phyloP scores from a whole-genome alignment of 2,797 vertebrate species.

The Microhierax caerulescens region DNA sequence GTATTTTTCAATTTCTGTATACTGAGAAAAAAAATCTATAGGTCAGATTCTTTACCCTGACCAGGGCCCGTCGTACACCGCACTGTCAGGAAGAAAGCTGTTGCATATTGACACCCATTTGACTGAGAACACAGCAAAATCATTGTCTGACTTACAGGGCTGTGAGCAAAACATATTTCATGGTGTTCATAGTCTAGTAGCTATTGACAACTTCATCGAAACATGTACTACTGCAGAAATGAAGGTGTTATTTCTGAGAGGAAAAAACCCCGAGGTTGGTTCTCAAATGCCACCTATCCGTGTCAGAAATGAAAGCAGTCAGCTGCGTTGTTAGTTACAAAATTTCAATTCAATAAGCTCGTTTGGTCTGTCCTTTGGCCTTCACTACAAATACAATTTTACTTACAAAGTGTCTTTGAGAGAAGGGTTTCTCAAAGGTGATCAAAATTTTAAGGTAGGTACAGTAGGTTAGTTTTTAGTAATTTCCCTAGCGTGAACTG shows the following conservation, averaged over 20 bases:
- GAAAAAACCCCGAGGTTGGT: background rate
- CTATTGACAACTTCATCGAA: background rate
- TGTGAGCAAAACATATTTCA: background rate
- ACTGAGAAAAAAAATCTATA: background rate
- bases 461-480: background rate
- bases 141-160: background rate
- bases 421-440: background rate
- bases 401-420: background rate
- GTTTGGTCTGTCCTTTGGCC: background rate
- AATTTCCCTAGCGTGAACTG: background rate
- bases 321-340: background rate
- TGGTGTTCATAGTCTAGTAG: background rate
- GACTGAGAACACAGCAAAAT: background rate
- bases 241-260: background rate
- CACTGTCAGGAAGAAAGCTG: background rate
- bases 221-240: background rate
- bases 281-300: background rate
- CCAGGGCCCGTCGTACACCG: accelerated
- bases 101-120: background rate
- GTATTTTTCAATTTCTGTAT: background rate
- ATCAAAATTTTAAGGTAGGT: background rate
- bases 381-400: background rate
- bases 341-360: background rate
- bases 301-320: background rate
- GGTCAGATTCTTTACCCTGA: background rate